Evolutionary conservation across 2,113 vertebrate genomes (phyloP).

Genomic region (Hydropotes inermis): DNA sequence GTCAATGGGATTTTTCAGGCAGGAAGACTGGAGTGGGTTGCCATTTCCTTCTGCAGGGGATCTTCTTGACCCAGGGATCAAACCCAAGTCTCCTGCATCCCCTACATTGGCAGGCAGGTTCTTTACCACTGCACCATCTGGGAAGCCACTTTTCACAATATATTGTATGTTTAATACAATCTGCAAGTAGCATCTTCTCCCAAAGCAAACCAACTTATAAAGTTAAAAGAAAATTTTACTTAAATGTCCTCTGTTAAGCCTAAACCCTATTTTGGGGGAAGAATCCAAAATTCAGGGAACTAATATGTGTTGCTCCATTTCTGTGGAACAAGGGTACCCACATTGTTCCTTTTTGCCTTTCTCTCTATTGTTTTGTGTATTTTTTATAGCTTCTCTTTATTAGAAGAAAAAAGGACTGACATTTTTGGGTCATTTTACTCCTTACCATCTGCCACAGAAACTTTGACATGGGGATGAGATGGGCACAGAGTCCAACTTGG

Average conservation of each 20-base stretch:
- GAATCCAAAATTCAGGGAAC: not conserved
- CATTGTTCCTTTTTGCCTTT: not conserved
- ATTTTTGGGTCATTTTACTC: slow-evolving; percentile 61
- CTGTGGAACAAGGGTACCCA: not conserved
- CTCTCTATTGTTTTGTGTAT: not conserved
- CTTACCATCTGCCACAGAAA: slow-evolving; percentile 33
- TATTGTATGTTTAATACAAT: not conserved
- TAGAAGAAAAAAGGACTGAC: slow-evolving; percentile 57
- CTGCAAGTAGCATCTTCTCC: not conserved
- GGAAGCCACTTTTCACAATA: not conserved
- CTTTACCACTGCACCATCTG: not conserved
- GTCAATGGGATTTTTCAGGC: not conserved
- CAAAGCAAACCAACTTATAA: not conserved
- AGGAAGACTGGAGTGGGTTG: not conserved
- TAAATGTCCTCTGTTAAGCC: not conserved
- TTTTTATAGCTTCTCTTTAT: slow-evolving; percentile 39
- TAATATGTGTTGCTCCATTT: not conserved
- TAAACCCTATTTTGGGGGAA: not conserved
- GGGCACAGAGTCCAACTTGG: slow-evolving; percentile 50
- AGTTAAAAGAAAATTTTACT: slow-evolving; percentile 34
- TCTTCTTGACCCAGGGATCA: not conserved
- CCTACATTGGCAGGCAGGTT: not conserved
- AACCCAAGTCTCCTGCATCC: not conserved
- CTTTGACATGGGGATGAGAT: slow-evolving; percentile 28
- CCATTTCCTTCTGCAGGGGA: not conserved